Evolutionary conservation across 2,113 vertebrate species (phyloP).

Genomic region (Craseonycteris thonglongyai): DNA sequence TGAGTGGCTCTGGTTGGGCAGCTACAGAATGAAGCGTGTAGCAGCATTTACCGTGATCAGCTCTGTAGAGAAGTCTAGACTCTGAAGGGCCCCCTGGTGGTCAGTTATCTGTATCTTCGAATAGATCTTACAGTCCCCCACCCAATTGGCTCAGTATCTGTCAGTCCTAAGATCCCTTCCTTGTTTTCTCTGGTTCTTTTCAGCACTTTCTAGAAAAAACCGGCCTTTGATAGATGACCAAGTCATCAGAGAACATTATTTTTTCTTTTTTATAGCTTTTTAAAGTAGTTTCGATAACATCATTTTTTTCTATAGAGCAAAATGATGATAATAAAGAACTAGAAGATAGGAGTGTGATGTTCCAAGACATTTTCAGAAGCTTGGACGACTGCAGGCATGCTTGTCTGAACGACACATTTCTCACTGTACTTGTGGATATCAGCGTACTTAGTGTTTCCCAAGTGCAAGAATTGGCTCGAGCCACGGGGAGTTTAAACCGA

Average conservation of each 20-base stretch:
- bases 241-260: background rate
- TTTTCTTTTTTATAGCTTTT: no score
- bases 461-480: background rate
- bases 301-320: background rate
- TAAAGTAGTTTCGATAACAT: no score
- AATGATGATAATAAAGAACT: background rate
- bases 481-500: background rate
- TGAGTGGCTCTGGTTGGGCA: background rate
- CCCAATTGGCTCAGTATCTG: background rate
- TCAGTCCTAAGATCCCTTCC: background rate
- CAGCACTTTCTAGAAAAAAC: background rate
- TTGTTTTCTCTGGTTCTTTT: background rate
- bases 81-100: rapidly evolving
- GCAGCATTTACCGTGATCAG: background rate
- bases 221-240: background rate
- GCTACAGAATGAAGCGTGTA: background rate
- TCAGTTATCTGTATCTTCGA: no score
- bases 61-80: background rate
- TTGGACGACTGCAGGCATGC: background rate
- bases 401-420: background rate
- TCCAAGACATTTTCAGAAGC: background rate
- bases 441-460: background rate
- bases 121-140: background rate
- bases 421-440: background rate
- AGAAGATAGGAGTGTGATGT: background rate